Percentiles rank a stretch among this genome's conserved stretches.
Conservation (phyloP, 2,113 vertebrate genomes). For the Tamias sibiricus region DNA sequence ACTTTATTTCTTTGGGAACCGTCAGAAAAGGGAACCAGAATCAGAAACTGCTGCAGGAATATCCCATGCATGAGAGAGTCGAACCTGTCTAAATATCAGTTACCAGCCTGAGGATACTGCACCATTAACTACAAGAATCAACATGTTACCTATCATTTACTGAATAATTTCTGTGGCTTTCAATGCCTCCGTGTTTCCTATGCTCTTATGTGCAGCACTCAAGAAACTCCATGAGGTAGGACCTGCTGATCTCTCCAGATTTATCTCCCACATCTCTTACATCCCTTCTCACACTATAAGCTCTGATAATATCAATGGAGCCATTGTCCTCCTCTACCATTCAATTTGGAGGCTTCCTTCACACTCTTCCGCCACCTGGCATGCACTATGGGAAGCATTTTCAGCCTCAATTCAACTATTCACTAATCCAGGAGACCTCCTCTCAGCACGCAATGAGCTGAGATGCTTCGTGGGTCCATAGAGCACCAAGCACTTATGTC, state of each 20-base stretch:
- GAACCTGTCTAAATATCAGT: not conserved
- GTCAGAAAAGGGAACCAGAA: not conserved
- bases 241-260: not conserved
- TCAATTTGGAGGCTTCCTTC: not conserved
- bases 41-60: fast-evolving
- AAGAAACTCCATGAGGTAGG: not conserved
- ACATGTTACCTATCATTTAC: not conserved
- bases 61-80: not conserved
- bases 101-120: not conserved
- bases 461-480: not conserved
- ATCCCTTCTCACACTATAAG: not conserved
- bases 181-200: not conserved
- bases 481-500: not conserved
- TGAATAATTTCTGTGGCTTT: not conserved
- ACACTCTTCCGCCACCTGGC: not conserved
- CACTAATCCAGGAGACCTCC: not conserved
- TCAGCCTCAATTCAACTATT: not conserved
- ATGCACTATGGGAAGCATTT: not conserved
- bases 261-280: not conserved
- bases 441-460: not conserved
- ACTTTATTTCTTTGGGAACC: not conserved
- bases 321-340: not conserved
- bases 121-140: not conserved
- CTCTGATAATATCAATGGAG: not conserved
- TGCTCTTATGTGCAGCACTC: no score